phyloP scores from a whole-genome alignment of 2,113 vertebrate species.

The Anthoscopus minutus region DNA sequence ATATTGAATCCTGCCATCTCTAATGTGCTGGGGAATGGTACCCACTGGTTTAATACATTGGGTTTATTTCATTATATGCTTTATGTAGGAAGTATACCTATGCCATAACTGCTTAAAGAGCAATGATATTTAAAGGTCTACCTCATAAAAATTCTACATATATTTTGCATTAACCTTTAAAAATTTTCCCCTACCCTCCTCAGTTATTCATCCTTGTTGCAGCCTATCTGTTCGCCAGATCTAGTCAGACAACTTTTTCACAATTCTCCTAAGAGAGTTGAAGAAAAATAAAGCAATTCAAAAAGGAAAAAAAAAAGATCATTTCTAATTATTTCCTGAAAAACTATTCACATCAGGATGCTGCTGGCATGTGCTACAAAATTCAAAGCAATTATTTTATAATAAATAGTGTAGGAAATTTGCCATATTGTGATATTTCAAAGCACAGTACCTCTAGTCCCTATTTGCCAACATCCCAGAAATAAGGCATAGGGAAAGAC shows the following conservation, averaged over 20 bases:
- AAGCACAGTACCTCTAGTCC: neutral
- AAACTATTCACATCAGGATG: neutral
- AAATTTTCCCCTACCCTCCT: neutral
- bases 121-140: conserved; percentile 29
- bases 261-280: neutral
- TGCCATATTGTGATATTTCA: neutral
- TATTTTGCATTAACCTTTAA: conserved; percentile 30
- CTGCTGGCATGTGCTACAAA: neutral
- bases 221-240: neutral
- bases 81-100: neutral
- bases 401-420: neutral
- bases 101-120: neutral
- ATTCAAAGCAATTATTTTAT: neutral
- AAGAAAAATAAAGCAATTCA: neutral
- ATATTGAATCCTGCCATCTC: neutral
- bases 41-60: neutral
- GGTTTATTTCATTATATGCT: neutral
- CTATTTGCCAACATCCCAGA: neutral
- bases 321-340: neutral
- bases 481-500: neutral
- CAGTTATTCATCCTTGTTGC: neutral
- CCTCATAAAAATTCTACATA: neutral
- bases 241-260: neutral
- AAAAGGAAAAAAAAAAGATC: neutral
- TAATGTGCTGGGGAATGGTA: neutral